Evolutionary conservation across 30 jellyfish, hydroid and myxozoan genomes (phyloP).

Genomic region (Chironex yamaguchii): DNA sequence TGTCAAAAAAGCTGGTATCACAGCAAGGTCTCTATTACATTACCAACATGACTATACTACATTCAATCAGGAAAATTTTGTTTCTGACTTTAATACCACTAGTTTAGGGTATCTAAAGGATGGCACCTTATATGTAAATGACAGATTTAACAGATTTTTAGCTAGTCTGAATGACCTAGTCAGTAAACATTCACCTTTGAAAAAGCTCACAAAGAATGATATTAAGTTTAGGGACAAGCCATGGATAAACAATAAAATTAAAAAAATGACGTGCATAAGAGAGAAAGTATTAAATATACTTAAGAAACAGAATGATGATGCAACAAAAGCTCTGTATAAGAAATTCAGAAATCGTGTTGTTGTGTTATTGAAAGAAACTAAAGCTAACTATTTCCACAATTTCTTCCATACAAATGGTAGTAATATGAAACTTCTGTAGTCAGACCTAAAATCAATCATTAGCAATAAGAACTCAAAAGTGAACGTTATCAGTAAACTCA

Average conservation of each 20-base stretch:
- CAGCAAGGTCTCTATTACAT: background rate
- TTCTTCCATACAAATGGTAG: slow-evolving; percentile 18
- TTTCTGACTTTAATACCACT: background rate
- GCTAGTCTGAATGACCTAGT: slow-evolving; percentile 16
- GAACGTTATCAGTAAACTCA: slow-evolving; percentile 1
- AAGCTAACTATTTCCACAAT: slow-evolving; percentile 21
- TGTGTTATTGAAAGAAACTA: slow-evolving; percentile 16
- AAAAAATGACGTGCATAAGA: slow-evolving; percentile 31
- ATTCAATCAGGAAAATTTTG: slow-evolving; percentile 15
- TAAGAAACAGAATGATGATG: slow-evolving; percentile 23
- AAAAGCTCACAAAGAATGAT: slow-evolving; percentile 35
- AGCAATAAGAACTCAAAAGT: slow-evolving; percentile 6
- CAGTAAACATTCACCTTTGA: slow-evolving; percentile 41
- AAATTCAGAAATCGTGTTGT: slow-evolving; percentile 50
- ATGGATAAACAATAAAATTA: slow-evolving; percentile 50
- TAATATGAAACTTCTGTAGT: slow-evolving; percentile 23
- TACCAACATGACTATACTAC: slow-evolving; percentile 48
- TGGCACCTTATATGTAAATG: background rate
- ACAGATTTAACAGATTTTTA: slow-evolving; percentile 21
- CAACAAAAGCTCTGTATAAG: slow-evolving; percentile 10
- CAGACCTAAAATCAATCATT: slow-evolving; percentile 48
- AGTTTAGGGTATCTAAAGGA: slow-evolving; percentile 6
- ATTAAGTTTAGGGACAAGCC: slow-evolving; percentile 30
- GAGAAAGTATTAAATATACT: slow-evolving; percentile 13
- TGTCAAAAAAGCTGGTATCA: slow-evolving; percentile 45